These are phyloP conservation scores for Chiloscyllium punctatum DNA, from an alignment of 2,797 vertebrate genomes.

Conservation along the genomic window DNA sequence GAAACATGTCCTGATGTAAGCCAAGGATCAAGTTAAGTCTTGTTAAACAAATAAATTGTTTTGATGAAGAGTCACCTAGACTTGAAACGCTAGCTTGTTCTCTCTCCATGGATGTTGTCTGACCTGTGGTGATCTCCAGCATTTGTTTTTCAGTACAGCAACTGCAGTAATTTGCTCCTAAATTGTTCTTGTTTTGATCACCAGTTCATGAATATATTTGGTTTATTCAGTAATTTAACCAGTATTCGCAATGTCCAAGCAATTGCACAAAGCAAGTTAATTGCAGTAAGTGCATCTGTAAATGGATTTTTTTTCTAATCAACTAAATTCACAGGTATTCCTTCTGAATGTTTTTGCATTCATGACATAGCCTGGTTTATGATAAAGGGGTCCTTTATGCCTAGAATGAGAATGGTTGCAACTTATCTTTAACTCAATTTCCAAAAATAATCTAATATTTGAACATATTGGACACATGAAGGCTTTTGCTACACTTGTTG, in stretches of 20 bases:
- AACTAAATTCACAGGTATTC: not conserved
- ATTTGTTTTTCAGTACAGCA: too few relatives aligned
- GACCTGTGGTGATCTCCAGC: too few relatives aligned
- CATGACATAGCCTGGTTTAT: slow-evolving; percentile 1
- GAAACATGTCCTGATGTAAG: not conserved
- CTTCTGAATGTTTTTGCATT: not conserved
- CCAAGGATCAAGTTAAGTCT: not conserved
- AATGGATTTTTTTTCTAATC: slow-evolving; percentile 17
- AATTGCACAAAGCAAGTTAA: not conserved
- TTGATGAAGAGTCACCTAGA: too few relatives aligned
- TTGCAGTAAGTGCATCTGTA: not conserved
- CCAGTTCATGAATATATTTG: not conserved
- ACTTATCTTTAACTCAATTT: not conserved
- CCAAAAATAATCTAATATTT: not conserved
- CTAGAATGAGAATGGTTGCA: not conserved
- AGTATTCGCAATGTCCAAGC: not conserved
- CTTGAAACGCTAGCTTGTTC: too few relatives aligned
- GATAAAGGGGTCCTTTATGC: not conserved
- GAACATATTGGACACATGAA: not conserved
- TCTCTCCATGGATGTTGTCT: too few relatives aligned
- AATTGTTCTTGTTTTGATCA: not conserved
- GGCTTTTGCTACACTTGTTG: not conserved
- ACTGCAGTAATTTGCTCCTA: too few relatives aligned
- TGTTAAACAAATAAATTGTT: not conserved
- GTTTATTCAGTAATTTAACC: not conserved